A percentile compares a stretch with the other conserved stretches of the same genome.
phyloP scores from a whole-genome alignment of 53 echinoderm and acorn worm species.

The Arbacia lixula region DNA sequence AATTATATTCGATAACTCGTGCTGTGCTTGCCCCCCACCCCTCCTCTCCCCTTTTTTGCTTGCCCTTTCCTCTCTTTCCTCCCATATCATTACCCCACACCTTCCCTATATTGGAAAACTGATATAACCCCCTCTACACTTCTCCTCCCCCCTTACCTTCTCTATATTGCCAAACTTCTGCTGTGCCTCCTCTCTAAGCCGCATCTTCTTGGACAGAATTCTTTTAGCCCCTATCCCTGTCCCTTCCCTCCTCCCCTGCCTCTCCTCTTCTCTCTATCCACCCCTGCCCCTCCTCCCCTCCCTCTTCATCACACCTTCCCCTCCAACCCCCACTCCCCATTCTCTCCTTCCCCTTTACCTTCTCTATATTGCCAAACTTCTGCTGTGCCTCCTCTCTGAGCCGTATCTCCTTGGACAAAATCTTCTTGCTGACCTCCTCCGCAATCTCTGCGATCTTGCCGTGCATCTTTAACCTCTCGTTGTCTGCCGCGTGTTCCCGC shows the following conservation, averaged over 20 bases:
- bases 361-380: conserved; percentile 96
- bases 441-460: conserved; percentile 99
- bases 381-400: conserved; percentile 96
- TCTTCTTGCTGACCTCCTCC: conserved; percentile 98
- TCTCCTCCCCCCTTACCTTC: conserved; percentile 91
- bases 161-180: conserved; percentile 97
- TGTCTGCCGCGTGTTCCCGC: conserved; percentile 96
- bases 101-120: neutral
- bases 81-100: neutral
- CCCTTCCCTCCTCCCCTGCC: conserved; percentile 97
- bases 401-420: conserved; percentile 92
- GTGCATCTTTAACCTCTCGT: conserved; percentile 95
- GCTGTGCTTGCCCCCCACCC: neutral
- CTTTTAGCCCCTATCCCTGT: conserved; percentile 97
- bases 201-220: conserved; percentile 93
- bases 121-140: neutral
- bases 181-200: conserved; percentile 93
- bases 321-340: too few species aligned
- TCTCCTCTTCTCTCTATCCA: too few species aligned
- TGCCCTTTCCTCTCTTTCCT: neutral
- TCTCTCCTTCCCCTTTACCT: too few species aligned
- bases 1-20: neutral
- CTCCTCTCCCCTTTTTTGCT: neutral
- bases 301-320: too few species aligned
- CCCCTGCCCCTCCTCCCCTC: too few species aligned